phyloP scores from a whole-genome alignment of 2,797 vertebrate species.

The Pseudochirops cupreus region DNA sequence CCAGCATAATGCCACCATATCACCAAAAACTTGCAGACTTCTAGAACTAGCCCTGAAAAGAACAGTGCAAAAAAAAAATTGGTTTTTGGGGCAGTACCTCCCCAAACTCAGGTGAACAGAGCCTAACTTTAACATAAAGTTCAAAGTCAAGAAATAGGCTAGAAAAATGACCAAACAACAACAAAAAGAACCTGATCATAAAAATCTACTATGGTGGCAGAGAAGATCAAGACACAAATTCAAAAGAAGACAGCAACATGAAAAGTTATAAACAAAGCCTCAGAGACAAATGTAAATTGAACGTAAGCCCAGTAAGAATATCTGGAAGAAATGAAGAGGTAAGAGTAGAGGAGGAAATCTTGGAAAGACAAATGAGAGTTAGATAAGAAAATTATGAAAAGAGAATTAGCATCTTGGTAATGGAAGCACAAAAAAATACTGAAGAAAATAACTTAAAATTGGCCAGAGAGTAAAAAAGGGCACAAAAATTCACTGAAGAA shows the following conservation, averaged over 20 bases:
- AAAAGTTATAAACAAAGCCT: background rate
- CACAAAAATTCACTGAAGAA: background rate
- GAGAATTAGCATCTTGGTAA: background rate
- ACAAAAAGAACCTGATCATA: background rate
- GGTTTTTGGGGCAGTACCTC: background rate
- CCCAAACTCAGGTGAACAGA: background rate
- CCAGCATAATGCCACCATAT: background rate
- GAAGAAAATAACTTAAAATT: no score
- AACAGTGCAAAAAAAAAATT: background rate
- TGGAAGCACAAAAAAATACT: background rate
- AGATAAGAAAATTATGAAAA: no score
- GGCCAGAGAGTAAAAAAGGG: no score
- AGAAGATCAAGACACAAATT: background rate
- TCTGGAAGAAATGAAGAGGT: background rate
- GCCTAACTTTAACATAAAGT: background rate
- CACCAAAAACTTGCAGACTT: background rate
- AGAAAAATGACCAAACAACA: background rate
- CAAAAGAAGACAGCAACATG: background rate
- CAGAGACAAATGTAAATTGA: no score
- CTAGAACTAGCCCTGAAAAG: background rate
- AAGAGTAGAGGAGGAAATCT: background rate
- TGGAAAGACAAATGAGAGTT: background rate
- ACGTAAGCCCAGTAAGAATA: no score
- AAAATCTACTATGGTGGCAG: background rate
- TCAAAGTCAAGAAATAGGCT: background rate